Evolutionary conservation across 2,888 invertebrate genomes (phyloP), one percentile per base, ranked within the genome.

Genomic region (Drosophila mayaguana): DNA sequence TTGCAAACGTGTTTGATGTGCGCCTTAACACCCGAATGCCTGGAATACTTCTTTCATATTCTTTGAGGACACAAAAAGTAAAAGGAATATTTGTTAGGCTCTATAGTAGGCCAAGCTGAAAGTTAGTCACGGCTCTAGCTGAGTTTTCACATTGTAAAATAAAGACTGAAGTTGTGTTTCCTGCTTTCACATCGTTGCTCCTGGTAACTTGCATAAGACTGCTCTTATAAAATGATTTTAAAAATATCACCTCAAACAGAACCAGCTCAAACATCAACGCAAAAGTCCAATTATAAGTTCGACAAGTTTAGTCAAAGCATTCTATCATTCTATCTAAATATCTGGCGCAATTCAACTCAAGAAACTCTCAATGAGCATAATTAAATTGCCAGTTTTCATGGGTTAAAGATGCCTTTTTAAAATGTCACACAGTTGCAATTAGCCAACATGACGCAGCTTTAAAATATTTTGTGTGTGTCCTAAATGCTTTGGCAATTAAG

Each of bases 361-460:
- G 46, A 5, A n/a, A 28, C 11, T 18, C 7, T 12, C 48, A 14
- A 22, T 1, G 28, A 48, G 25, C 48, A 16, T 32, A 16, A n/a
- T n/a, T n/a, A n/a, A 7, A 62, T 16, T 8, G 5, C 1, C 22
- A 11, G 2, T 9, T n/a, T 18, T 22, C 12, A 22, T 55, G 57
- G 56, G 65, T 61, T 55, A 63, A 59, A 16, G 22, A 32, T 6
- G 34, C 51, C 18, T 28, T 51, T 32, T 38, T 56, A 25, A 55
- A 55, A 22, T 48, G 61, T 74, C 62, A 42, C 63, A 34, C 61
- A 64, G 53, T 12, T 73, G 76, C 80, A 85, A 85, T 81, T 85
- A 85, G 81, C 56, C 55, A 40, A 80, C 38, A 61, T 57, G 74
- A 53, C 60, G 42, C 48, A 56, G 66, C 69, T 65, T 67, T 45